Evolutionary conservation across 30 jellyfish, hydroid and myxozoan genomes (phyloP).

Genomic region (Rhopilema esculentum): DNA sequence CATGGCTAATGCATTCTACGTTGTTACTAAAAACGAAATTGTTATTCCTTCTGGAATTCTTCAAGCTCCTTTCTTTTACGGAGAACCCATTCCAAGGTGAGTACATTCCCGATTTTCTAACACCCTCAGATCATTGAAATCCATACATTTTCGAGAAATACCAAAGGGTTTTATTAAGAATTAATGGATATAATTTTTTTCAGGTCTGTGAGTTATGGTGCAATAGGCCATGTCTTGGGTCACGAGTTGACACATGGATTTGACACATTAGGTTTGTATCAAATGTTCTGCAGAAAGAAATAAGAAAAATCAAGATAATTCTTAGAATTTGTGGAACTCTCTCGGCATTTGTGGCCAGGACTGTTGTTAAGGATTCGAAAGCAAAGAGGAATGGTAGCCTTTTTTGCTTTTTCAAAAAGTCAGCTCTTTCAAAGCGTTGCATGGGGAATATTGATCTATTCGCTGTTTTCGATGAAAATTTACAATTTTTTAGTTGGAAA

Average conservation of each 20-base stretch:
- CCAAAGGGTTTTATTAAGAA: background rate
- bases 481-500: too few species aligned
- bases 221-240: conserved; percentile 98
- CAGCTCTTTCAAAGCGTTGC: too few species aligned
- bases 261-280: conserved; percentile 88
- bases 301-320: too few species aligned
- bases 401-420: too few species aligned
- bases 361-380: too few species aligned
- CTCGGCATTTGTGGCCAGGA: too few species aligned
- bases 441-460: too few species aligned
- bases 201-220: conserved; percentile 98
- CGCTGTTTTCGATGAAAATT: too few species aligned
- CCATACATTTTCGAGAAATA: too few species aligned
- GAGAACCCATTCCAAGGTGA: conserved; percentile 97
- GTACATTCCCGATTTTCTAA: background rate
- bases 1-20: conserved; percentile 99
- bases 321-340: too few species aligned
- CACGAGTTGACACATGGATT: conserved; percentile 98
- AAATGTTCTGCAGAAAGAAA: background rate
- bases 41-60: conserved; percentile 99
- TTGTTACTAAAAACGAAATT: conserved; percentile 95
- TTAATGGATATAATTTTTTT: background rate
- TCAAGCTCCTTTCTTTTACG: conserved; percentile 97
- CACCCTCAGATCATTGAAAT: too few species aligned
- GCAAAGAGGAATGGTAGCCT: too few species aligned